Evolutionary conservation across 1,140 invertebrate genomes (phyloP).

Genomic region (Pachypsylla venusta): DNA sequence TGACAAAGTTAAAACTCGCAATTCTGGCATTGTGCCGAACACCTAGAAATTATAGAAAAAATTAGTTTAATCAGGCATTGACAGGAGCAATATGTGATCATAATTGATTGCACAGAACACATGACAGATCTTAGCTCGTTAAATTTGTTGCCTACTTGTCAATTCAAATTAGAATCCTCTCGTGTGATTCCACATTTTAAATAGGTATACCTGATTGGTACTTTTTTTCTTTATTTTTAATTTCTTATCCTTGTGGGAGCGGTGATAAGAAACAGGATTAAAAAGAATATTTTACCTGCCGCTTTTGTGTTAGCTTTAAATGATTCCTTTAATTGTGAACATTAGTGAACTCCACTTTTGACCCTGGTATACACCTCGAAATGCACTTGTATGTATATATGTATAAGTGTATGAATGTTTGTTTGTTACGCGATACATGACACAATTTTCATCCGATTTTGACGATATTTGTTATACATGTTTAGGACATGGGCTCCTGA

Average conservation of each 20-base stretch:
- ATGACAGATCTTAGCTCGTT: not conserved
- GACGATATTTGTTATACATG: no score
- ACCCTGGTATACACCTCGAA: not conserved
- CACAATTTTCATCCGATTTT: no score
- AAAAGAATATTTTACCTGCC: not conserved
- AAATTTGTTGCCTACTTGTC: not conserved
- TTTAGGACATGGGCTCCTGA: no score
- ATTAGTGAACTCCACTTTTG: no score
- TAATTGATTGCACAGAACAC: not conserved
- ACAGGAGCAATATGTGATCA: slow-evolving; percentile 6
- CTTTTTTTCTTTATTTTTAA: slow-evolving; percentile 3
- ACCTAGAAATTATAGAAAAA: slow-evolving; percentile 35
- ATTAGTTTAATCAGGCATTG: no score
- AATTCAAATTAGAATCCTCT: not conserved
- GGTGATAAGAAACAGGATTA: not conserved
- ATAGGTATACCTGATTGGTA: not conserved
- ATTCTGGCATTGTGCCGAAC: slow-evolving; percentile 36
- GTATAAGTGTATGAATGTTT: not conserved
- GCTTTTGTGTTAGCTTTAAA: no score
- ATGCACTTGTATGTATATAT: not conserved
- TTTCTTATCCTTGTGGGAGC: not conserved
- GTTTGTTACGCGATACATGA: no score
- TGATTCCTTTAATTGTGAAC: no score
- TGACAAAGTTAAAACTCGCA: slow-evolving; percentile 57
- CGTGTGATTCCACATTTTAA: not conserved